Base-by-base conservation (phyloP, 2,797 vertebrate species). In the Carcharodon carcharias region DNA sequence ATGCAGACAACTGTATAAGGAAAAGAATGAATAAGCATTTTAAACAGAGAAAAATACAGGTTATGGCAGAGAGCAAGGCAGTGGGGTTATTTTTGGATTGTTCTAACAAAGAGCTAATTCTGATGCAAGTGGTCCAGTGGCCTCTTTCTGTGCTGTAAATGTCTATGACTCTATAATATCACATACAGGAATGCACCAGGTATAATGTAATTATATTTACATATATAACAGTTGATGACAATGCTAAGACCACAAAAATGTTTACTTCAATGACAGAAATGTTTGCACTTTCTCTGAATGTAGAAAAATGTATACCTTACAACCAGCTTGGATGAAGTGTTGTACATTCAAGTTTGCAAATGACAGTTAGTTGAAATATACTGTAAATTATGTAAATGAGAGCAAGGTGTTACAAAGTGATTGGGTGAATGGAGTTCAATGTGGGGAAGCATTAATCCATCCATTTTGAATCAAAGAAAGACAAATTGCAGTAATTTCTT, bases 1-100 rank as follows among this genome's bases (percentile, higher is more conserved):
- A 45, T 35, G 94, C 63, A 96, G 58, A 96, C n/a, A 95, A 96
- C 23, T 61, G 12, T 56, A 26, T 18, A 21, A n/a, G 88, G 35
- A 50, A 12, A 89, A 65, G 21, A 65, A 65, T 12, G 21, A 58
- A 61, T 91, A 91, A 31, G 28, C 56, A 92, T 18, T n/a, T 63
- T 16, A 92, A 92, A 7, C 89, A 63, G 8, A 54, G 56, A 65
- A 63, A 28, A 61, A 92, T 40, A 88, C 3, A 11, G 18, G 40
- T 7, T 58, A n/a, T 23, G 23, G 40, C 4, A 89, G 71, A 56
- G 2, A 31, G 65, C 45, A 87, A 18, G 80, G 40, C 31, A 65
- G 7, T 82, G 0, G 50, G 65, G 71, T n/a, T 92, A 35, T 3
- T 35, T 92, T 61, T 92, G 1, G 14, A 63, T 31, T 88, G 50